Base-by-base conservation (phyloP, 2,888 invertebrate species). In the Prosopocoilus inquinatus region DNA sequence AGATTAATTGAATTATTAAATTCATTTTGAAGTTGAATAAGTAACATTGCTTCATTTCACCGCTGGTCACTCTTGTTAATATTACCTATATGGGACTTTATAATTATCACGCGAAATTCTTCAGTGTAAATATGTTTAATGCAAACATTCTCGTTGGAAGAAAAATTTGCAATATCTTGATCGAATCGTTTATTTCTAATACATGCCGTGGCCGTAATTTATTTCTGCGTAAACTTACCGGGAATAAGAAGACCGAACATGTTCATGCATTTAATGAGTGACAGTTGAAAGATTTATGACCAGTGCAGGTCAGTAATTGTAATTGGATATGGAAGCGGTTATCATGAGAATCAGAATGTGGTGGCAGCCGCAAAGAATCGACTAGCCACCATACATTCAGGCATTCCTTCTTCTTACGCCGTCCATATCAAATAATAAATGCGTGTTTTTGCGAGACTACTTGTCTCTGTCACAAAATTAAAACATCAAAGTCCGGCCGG, bases 241-340 rank as follows among this genome's bases (percentile, higher is more conserved):
- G 39, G 55, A 55, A 55, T 55, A 55, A 55, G 51, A 55, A 51
- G 50, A 50, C 47, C 28, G 50, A 32, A 49, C 58, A 53, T 61
- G 57, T 59, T 53, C 52, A 47, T 45, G 56, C 51, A 55, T 64
- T 64, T 67, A 67, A 67, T 67, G 64, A 65, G 61, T 64, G 61
- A 64, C 64, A 61, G 59, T 56, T 57, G 54, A 58, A 62, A 63
- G 65, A 67, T 65, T 66, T 67, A 67, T 62, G 63, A 61, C 47
- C 62, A 56, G 53, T 53, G 56, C 52, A 53, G 58, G 53, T 55
- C 58, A 59, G 65, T 67, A 67, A 67, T 67, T 63, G 66, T 67
- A 67, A 67, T 67, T 67, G 66, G 66, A 67, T 67, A 67, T 65
- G 64, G 63, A 61, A 62, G 60, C 56, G 58, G 60, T 60, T 63